Percentiles rank a stretch among this genome's conserved stretches.
Evolutionary conservation across 2,113 vertebrate species (phyloP).

Genomic region (Noctilio leporinus): DNA sequence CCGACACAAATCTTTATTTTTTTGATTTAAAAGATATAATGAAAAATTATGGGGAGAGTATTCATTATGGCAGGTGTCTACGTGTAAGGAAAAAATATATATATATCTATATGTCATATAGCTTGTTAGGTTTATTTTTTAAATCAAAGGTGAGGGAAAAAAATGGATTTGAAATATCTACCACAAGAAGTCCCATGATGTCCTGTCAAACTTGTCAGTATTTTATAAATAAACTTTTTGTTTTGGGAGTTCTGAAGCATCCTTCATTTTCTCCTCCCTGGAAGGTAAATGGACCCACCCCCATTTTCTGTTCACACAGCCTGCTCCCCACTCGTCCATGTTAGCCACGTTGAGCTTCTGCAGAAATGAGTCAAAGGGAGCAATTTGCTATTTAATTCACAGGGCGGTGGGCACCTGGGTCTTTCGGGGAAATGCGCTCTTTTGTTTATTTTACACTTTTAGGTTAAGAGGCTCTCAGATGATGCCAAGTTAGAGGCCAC

Average conservation of each 20-base stretch:
- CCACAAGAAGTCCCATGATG: constrained; percentile 43
- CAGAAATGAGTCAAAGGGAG: neutral
- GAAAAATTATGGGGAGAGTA: constrained; percentile 57
- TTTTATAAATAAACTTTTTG: constrained; percentile 76
- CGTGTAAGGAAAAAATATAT: constrained; percentile 62
- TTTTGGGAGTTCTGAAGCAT: constrained; percentile 52
- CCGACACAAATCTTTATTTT: constrained; percentile 73
- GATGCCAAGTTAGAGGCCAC: neutral
- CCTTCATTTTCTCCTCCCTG: neutral
- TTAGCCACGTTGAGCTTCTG: neutral
- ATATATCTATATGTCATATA: constrained; percentile 73
- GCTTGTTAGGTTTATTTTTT: constrained; percentile 77
- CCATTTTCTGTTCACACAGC: accelerated
- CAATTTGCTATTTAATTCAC: neutral
- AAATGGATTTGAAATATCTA: constrained; percentile 64
- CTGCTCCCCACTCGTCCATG: neutral
- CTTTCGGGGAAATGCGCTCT: neutral
- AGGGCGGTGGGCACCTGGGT: neutral
- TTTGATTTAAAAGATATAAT: constrained; percentile 72
- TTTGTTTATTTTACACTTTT: neutral
- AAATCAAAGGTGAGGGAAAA: constrained; percentile 67
- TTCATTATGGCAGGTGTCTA: constrained; percentile 64
- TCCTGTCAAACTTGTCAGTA: constrained; percentile 70
- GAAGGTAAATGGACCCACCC: neutral
- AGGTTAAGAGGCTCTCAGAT: neutral